Evolutionary conservation across 2,888 invertebrate species (phyloP).

Genomic region (Plagodis pulveraria): DNA sequence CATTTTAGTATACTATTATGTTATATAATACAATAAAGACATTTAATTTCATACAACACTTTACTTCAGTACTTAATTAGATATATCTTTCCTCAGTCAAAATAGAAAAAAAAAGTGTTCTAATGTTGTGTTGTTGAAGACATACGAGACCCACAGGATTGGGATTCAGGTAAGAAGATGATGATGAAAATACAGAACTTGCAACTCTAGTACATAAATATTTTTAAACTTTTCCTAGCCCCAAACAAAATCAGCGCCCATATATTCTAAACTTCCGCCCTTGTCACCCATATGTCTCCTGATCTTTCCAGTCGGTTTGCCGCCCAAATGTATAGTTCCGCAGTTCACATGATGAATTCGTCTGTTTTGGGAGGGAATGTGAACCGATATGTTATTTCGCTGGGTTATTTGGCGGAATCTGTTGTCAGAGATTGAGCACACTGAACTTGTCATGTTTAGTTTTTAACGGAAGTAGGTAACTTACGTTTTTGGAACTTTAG

Average conservation of each 20-base stretch:
- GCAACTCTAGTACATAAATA: no score
- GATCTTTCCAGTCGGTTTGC: conserved; percentile 59
- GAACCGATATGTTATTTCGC: conserved; percentile 25
- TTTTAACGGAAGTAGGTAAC: background rate
- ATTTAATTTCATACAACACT: no score
- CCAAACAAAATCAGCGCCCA: background rate
- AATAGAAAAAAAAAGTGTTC: no score
- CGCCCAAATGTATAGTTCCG: conserved; percentile 39
- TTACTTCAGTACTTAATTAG: no score
- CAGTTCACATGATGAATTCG: conserved; percentile 34
- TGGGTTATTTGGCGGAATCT: conserved; percentile 19
- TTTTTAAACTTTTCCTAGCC: conserved; percentile 10
- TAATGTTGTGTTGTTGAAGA: no score
- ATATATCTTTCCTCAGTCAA: no score
- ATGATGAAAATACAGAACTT: no score
- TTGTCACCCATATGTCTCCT: conserved; percentile 43
- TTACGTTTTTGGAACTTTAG: no score
- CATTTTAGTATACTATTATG: no score
- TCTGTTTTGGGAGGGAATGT: conserved; percentile 32
- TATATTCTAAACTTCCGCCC: conserved; percentile 6
- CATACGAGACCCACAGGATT: no score
- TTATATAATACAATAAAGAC: no score
- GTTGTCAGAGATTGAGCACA: conserved; percentile 6
- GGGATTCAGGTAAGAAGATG: no score
- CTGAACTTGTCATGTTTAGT: conserved; percentile 10